Evolutionary conservation across 2,888 invertebrate species (phyloP), one percentile per base, ranked within the genome.

Genomic region (Ornithoptera priamus): DNA sequence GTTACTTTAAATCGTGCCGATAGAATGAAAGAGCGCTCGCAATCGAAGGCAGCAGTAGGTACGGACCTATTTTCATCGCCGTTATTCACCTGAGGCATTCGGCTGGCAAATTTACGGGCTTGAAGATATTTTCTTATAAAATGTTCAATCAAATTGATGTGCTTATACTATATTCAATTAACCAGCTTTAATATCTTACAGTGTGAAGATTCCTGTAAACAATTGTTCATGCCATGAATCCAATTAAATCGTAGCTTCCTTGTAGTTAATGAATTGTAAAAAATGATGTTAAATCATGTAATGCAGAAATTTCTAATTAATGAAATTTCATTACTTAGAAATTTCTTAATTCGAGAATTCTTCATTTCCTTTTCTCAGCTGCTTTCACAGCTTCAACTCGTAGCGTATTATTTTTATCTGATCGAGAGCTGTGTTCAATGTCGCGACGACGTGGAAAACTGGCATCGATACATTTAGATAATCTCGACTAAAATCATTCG

Each of bases 1-100:
- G 89, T 91, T 85, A 88, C 86, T 82, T 83, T 78, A 81, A 86
- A 87, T 85, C 82, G 85, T 79, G 87, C 77, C 82, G 86, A 90
- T 88, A 82, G 87, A 88, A 86, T 87, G 85, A 89, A 85, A 79
- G 83, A 87, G 81, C 78, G 80, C 77, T 75, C 75, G 78, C 85
- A 85, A 85, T 85, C 82, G 78, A 81, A 73, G 73, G 73, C 75
- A 77, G 76, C 75, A 78, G 76, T 74, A 77, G 75, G 76, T 77
- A 77, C 72, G 74, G 75, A 77, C 75, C 76, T 78, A 78, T 80
- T 83, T 81, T 80, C 80, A 78, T 74, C 77, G 72, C 65, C 76
- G 74, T 78, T 78, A 79, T 79, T 82, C 80, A 79, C 77, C 73
- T 65, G 65, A 62, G 73, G 75, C 76, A 73, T 75, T 77, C 75